phyloP scores from a whole-genome alignment of 2,113 vertebrate genomes.

The Alaudala cheleensis region DNA sequence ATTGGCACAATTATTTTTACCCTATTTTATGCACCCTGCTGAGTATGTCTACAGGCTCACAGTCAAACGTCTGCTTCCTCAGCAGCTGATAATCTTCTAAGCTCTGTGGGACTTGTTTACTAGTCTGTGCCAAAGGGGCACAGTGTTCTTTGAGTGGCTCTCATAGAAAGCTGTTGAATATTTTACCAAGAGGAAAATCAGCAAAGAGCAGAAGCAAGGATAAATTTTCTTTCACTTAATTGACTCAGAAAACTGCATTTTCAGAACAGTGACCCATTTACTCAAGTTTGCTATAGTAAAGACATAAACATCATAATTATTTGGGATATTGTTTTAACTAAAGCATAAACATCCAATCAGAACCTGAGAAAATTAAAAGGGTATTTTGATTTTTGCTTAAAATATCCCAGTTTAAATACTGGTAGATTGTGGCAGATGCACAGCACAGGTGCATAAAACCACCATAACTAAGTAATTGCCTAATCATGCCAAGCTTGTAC shows the following conservation, averaged over 20 bases:
- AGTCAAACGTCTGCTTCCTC: slow-evolving; percentile 64
- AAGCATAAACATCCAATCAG: background rate
- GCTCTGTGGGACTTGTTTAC: slow-evolving; percentile 34
- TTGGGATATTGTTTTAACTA: background rate
- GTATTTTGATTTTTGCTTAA: background rate
- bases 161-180: background rate
- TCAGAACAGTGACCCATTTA: background rate
- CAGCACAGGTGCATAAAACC: background rate
- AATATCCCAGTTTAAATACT: background rate
- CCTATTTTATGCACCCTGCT: slow-evolving; percentile 53
- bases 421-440: background rate
- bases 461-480: background rate
- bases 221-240: background rate
- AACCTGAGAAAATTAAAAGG: background rate
- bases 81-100: slow-evolving; percentile 42
- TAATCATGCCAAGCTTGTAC: background rate
- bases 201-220: background rate
- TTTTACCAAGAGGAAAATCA: slow-evolving; percentile 32
- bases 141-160: slow-evolving; percentile 1
- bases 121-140: background rate
- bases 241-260: background rate
- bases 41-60: slow-evolving; percentile 52
- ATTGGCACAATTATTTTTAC: slow-evolving; percentile 59
- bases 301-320: background rate
- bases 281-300: background rate